Conservation (phyloP, 2,113 vertebrate species). For the Perca schrenkii region DNA sequence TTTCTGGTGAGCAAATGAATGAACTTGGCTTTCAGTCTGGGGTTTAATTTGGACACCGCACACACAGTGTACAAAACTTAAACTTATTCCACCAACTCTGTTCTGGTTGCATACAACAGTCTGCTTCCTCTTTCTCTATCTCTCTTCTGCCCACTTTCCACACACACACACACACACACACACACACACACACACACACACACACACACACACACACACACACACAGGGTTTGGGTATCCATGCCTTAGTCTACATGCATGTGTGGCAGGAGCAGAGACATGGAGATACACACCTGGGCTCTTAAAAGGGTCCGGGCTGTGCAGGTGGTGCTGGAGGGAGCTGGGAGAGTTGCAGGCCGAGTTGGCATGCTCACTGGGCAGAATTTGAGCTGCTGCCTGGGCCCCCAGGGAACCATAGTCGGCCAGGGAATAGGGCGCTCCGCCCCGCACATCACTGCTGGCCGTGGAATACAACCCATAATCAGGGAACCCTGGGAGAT, state of each 20-base stretch:
- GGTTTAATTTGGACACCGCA: no score
- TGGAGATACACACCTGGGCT: constrained; percentile 83
- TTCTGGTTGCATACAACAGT: no score
- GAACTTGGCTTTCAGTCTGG: no score
- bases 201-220: no score
- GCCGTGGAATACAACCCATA: constrained; percentile 85
- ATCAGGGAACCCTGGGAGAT: constrained; percentile 82
- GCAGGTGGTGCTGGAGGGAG: constrained; percentile 69
- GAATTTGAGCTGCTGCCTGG: constrained; percentile 83
- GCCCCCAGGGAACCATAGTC: constrained; percentile 85
- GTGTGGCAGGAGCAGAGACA: not conserved
- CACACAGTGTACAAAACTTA: no score
- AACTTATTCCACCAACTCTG: no score
- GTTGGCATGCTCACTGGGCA: constrained; percentile 83
- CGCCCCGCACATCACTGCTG: constrained; percentile 81
- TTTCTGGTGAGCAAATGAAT: no score
- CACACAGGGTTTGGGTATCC: no score
- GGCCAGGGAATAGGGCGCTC: constrained; percentile 82
- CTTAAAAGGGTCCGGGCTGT: constrained; percentile 85
- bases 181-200: no score
- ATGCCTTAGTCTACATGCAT: not conserved
- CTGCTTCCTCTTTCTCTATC: no score
- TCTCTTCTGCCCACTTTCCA: no score
- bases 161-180: no score
- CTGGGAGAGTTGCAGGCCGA: constrained; percentile 81